phyloP scores from a whole-genome alignment of 2,888 invertebrate species.

The Homarus gammarus region DNA sequence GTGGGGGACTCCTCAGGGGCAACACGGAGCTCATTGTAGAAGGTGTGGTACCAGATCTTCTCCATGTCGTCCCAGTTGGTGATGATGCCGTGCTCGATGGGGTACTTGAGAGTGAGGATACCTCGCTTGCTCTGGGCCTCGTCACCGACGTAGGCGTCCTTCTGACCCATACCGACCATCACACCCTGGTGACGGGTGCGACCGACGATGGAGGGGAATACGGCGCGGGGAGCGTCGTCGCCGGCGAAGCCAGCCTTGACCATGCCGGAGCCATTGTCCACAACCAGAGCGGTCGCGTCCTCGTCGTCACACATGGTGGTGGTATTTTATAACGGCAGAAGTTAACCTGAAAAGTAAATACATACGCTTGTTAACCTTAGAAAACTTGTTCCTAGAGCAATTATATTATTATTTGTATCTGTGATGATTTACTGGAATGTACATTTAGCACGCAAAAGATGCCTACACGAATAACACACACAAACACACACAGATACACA shows the following conservation, averaged over 20 bases:
- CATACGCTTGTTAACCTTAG: too few species aligned
- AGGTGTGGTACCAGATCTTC: slow-evolving; percentile 99
- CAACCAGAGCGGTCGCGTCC: slow-evolving; percentile 47
- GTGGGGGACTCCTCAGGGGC: slow-evolving; percentile 94
- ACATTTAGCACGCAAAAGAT: too few species aligned
- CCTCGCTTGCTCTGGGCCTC: slow-evolving; percentile 91
- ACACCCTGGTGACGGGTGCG: slow-evolving; percentile 75
- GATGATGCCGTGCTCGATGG: slow-evolving; percentile 82
- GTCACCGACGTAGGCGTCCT: slow-evolving; percentile 76
- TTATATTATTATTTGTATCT: too few species aligned
- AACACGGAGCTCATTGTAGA: slow-evolving; percentile 98
- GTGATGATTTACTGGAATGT: too few species aligned
- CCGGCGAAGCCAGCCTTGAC: slow-evolving; percentile 75
- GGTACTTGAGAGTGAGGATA: slow-evolving; percentile 82
- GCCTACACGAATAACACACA: too few species aligned
- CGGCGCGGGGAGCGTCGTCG: slow-evolving; percentile 71
- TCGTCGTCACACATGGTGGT: slow-evolving; percentile 58
- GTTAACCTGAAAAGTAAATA: slow-evolving; percentile 1
- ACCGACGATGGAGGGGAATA: slow-evolving; percentile 74
- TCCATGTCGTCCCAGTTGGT: slow-evolving; percentile 99
- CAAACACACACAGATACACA: too few species aligned
- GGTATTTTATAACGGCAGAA: not conserved
- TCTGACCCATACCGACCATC: slow-evolving; percentile 75
- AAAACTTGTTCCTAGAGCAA: too few species aligned
- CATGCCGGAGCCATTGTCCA: slow-evolving; percentile 75